Percentiles rank a stretch among this genome's conserved stretches.
Evolutionary conservation across 2,888 invertebrate species (phyloP).

Genomic region (Epicampocera succincta): DNA sequence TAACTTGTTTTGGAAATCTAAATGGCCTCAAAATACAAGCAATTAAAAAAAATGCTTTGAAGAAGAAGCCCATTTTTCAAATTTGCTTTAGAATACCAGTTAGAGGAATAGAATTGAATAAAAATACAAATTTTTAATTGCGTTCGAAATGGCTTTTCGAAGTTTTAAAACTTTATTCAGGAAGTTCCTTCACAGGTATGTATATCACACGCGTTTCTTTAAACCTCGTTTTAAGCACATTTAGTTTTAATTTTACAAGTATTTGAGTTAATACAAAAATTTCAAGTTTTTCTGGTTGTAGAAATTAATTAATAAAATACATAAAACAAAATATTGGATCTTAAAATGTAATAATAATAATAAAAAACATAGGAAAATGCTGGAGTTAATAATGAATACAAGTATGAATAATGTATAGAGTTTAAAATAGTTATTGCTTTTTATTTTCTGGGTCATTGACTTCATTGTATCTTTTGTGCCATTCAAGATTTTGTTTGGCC

Average conservation of each 20-base stretch:
- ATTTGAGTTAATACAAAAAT: background rate
- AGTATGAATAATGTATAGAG: background rate
- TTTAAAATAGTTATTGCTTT: slow-evolving; percentile 14
- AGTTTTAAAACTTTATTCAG: no score
- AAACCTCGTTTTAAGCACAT: background rate
- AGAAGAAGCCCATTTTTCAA: no score
- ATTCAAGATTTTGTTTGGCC: slow-evolving; percentile 86
- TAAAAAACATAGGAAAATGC: background rate
- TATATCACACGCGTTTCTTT: background rate
- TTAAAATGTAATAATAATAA: background rate
- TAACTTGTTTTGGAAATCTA: no score
- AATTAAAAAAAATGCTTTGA: no score
- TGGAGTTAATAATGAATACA: background rate
- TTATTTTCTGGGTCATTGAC: slow-evolving; percentile 17
- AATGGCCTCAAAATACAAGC: no score
- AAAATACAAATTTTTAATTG: no score
- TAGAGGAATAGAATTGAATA: no score
- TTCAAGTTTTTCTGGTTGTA: background rate
- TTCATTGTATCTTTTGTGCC: slow-evolving; percentile 86
- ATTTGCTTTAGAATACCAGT: no score
- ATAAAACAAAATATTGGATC: background rate
- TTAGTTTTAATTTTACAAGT: slow-evolving; percentile 12
- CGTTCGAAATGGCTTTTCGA: no score
- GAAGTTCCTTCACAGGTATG: no score
- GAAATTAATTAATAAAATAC: slow-evolving; percentile 2